A percentile compares a stretch with the other conserved stretches of the same genome.
Evolutionary conservation across 2,888 invertebrate genomes (phyloP).

Genomic region (Euzetes globulus): DNA sequence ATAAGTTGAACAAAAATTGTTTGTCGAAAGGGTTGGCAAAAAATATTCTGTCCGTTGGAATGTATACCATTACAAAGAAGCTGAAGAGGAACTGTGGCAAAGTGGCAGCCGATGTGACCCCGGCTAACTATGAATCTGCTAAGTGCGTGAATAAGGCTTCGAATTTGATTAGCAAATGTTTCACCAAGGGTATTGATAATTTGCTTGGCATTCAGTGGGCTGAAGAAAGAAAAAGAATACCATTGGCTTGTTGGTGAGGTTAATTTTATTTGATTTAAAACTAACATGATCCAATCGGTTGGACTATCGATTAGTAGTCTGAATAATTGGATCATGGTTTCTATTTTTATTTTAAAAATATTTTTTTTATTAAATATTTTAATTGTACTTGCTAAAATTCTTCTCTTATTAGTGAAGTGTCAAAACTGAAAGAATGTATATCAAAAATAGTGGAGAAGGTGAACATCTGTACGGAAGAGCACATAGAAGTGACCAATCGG

Average conservation of each 20-base stretch:
- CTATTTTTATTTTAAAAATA: not conserved
- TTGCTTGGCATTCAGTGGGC: conserved; percentile 4
- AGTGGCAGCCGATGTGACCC: not conserved
- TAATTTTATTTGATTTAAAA: no score
- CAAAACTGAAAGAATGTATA: not conserved
- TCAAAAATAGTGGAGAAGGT: not conserved
- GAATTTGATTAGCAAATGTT: not conserved
- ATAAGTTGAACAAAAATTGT: conserved; percentile 2
- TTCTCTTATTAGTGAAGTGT: not conserved
- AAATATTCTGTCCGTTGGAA: conserved; percentile 8
- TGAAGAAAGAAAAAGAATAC: not conserved
- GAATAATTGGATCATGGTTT: no score
- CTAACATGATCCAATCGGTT: no score
- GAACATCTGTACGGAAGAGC: conserved; percentile 7
- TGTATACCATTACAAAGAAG: conserved; percentile 1
- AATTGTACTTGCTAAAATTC: no score
- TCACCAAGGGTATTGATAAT: not conserved
- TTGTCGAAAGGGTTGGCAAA: not conserved
- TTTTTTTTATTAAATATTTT: not conserved
- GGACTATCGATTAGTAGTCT: not conserved
- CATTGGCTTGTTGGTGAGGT: conserved; percentile 18
- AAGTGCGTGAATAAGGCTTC: conserved; percentile 16
- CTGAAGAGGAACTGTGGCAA: not conserved
- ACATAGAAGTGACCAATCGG: not conserved
- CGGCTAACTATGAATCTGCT: not conserved